Conservation (phyloP, 2,113 vertebrate species). For the Grammomys dolichurus region DNA sequence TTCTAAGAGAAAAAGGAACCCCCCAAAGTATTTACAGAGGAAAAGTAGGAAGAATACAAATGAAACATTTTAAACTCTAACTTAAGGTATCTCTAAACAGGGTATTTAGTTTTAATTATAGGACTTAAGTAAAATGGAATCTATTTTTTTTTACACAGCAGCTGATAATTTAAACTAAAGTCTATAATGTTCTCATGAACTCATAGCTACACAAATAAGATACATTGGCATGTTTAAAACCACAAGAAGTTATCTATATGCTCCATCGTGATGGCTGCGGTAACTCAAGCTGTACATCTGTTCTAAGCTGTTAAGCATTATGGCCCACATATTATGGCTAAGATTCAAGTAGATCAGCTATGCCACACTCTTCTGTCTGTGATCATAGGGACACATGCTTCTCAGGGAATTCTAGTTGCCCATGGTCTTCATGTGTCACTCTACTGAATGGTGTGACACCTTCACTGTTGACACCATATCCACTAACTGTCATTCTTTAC, state of each 20-base stretch:
- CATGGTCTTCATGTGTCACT: too few species aligned
- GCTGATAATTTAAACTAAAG: slow-evolving; percentile 42
- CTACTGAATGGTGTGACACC: background rate
- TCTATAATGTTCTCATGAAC: slow-evolving; percentile 30
- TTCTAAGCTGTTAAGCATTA: slow-evolving; percentile 87
- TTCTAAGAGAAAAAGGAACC: background rate
- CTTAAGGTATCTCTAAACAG: background rate
- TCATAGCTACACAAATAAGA: slow-evolving; percentile 28
- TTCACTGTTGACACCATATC: background rate
- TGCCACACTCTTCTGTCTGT: slow-evolving; percentile 89
- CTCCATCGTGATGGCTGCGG: slow-evolving; percentile 20
- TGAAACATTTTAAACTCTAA: background rate
- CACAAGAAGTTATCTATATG: slow-evolving; percentile 36
- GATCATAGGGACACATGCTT: slow-evolving; percentile 87
- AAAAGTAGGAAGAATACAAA: slow-evolving; percentile 7
- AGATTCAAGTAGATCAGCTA: slow-evolving; percentile 94
- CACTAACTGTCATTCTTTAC: background rate
- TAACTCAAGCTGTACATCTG: slow-evolving; percentile 70
- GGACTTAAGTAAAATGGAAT: slow-evolving; percentile 62
- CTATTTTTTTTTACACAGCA: slow-evolving; percentile 17
- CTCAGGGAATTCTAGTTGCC: slow-evolving; percentile 87
- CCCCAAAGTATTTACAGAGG: background rate
- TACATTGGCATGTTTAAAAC: slow-evolving; percentile 49
- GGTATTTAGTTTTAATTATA: background rate
- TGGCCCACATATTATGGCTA: slow-evolving; percentile 89